Base-by-base conservation (phyloP, 2,797 vertebrate genomes). In the Atherinosoma microstoma region DNA sequence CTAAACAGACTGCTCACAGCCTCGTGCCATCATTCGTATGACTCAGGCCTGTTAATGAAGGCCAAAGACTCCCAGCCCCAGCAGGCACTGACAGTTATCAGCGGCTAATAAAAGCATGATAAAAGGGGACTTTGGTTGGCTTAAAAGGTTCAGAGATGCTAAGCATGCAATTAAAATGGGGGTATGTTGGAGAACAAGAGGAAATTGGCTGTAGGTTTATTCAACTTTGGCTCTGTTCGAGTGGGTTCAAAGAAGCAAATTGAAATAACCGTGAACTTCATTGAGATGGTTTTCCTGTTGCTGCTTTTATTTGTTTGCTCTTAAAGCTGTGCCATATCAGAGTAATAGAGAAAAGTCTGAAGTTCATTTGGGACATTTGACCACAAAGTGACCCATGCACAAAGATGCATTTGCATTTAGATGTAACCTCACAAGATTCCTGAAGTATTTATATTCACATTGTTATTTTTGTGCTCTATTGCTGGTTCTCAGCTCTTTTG, bases 51-150 rank as follows among this genome's bases (percentile, higher is more conserved):
- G 63, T 70, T 89, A 86, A 89, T 87, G 70, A 87, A 87, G 73
- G 80, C 74, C 75, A 77, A 64, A 87, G 71, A 75, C 77, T 62
- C 64, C 67, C 64, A 66, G 70, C 71, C 76, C 75, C 73, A 76
- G 75, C 78, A 79, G 78, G 82, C 82, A 67, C 40, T 61, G 64
- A 86, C 81, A 72, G 83, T 69, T 83, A 86, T 87, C 83, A 80
- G 75, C n/a, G 5, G 60, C 76, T 85, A 89, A 91, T 91, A 80
- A 88, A 90, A 84, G 84, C 71, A 77, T 64, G 76, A 78, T 85
- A 85, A 86, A 85, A 64, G 36, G 7, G 42, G 84, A 62, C 70
- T 89, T 84, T 63, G 70, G 73, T 73, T 77, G 70, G 76, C 83
- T 89, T 83, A 80, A 49, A 58, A 76, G 73, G 65, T 72, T 76